Evolutionary conservation across 1,140 invertebrate species (phyloP), one percentile per base, ranked within the genome.

Genomic region (Conopomorpha cramerella): DNA sequence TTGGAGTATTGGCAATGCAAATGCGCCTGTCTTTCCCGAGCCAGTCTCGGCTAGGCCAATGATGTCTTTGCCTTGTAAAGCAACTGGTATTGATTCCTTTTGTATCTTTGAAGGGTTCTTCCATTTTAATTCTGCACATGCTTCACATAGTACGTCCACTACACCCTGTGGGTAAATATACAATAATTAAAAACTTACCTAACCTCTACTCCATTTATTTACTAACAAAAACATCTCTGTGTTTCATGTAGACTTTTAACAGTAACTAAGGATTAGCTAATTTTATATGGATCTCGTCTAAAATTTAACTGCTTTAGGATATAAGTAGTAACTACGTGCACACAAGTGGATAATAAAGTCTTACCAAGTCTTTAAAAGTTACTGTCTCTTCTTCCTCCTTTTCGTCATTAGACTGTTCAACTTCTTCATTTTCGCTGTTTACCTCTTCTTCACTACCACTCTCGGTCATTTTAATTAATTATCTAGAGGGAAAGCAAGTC

Each of bases 31-130:
- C 80, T 99, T 99, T 10, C 97, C 96, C 3, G 95, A 98, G 4
- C 97, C 96, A 2, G 96, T 99, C 80, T 99, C 96, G 1, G 96
- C 96, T 32, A 99, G 74, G 12, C 95, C 96, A 55, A 99, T 98
- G 0, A 99, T 84, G 79, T 99, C 96, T 77, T 91, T 91, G 78
- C 95, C 95, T 82, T 92, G 76, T 17, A 99, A 65, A 2, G 94
- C 90, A 10, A 95, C 61, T 6, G 96, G 96, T 58, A 99, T 92
- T 1, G 96, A 83, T 80, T 98, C 94, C 28, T 81, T 84, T 68
- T 99, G 97, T 58, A 99, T 99, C 77, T 94, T 94, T 4, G 95
- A 91, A 2, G 97, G 96, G 17, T 78, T 68, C 54, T 87, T 92
- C 97, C 97, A 99, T 83, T 96, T 95, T 38, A 99, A 77, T 45